These are phyloP conservation scores for Perizoma flavofasciatum DNA, from an alignment of 2,888 invertebrate species.

Conservation along the genomic window DNA sequence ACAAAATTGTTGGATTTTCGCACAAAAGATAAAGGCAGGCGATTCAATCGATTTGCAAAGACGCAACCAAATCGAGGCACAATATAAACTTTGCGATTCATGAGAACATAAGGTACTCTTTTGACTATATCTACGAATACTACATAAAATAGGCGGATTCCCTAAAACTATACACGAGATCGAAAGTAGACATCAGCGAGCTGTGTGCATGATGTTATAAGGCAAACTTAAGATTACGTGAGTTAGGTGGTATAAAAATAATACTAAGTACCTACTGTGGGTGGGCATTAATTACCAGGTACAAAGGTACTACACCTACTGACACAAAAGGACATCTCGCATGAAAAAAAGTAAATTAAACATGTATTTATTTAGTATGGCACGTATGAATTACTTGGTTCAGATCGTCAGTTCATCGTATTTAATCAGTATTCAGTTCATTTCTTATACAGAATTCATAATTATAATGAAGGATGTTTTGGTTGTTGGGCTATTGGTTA, in stretches of 20 bases:
- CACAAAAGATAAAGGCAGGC: background rate
- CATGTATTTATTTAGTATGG: background rate
- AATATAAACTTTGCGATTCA: constrained; percentile 6
- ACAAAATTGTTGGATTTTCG: constrained; percentile 2
- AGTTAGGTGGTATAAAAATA: too few relatives aligned
- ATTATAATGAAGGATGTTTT: too few relatives aligned
- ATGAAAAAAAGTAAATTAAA: too few relatives aligned
- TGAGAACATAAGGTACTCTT: constrained; percentile 1
- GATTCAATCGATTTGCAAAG: constrained; percentile 8
- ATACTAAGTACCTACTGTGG: too few relatives aligned
- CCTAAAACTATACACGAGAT: background rate
- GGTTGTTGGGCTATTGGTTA: too few relatives aligned
- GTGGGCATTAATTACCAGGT: too few relatives aligned
- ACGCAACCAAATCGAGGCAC: constrained; percentile 15
- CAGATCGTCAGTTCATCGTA: background rate
- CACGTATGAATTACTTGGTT: background rate
- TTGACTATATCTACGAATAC: background rate
- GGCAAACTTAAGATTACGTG: too few relatives aligned
- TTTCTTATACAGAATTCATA: too few relatives aligned
- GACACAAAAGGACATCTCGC: too few relatives aligned
- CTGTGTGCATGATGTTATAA: background rate
- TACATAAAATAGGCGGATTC: constrained; percentile 14
- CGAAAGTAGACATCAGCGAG: background rate
- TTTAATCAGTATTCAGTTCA: too few relatives aligned
- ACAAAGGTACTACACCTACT: too few relatives aligned